Base-by-base conservation (phyloP, 2,888 invertebrate genomes). In the Hybos culiciformis region DNA sequence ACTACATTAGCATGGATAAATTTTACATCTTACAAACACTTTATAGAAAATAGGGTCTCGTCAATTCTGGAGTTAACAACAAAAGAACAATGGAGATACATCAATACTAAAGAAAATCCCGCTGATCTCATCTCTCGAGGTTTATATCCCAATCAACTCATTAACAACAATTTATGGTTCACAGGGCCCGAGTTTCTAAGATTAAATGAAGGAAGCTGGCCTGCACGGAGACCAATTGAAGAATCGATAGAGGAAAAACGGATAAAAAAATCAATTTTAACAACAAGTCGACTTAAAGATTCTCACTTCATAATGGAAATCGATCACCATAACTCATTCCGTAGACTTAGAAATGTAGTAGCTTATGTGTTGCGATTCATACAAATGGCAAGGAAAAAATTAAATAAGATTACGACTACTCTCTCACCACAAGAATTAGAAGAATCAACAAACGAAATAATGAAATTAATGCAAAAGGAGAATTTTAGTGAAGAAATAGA, bases 61-160 rank as follows among this genome's bases (percentile, higher is more conserved):
- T 38, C 34, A 26, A 24, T 46, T 23, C 43, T 43, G 14, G 31
- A 36, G 15, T 23, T 39, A 9, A 29, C 39, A 21, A 33, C 36
- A 24, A 15, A n/a, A 15, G 42, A 40, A 23, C 38, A 45, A 15
- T 45, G 44, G 38, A 43, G 18, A 3, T 41, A 47, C 31, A 36
- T 47, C 4, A 36, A 41, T 32, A 42, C 43, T 1, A 47, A 47
- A 29, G 33, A 41, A 9, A 47, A 45, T 38, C 43, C 43, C 4
- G 42, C 44, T 19, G 45, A 44, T 18, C 14, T 39, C 5, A 5
- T 37, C 12, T 43, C 43, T 1, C 23, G 46, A 9, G 44, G 46
- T 15, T 15, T 39, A 31, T 2, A 20, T 8, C 44, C 46, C 6
- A 24, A 39, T 14, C 14, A 23, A 5, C 15, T 46, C 9, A 21